phyloP scores from a whole-genome alignment of 2,113 vertebrate genomes.

The Actinemys pallida region DNA sequence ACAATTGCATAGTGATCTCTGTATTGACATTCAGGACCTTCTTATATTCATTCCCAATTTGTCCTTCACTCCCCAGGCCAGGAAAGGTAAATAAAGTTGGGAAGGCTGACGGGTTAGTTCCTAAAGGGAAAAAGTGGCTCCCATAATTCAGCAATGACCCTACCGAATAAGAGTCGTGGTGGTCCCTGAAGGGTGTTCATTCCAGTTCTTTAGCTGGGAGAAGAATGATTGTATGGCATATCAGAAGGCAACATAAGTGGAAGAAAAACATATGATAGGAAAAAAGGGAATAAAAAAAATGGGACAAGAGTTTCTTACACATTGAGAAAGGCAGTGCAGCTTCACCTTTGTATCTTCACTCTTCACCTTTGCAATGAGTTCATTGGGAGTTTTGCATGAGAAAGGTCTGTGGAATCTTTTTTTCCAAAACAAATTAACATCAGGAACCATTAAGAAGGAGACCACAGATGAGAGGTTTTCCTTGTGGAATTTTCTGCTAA shows the following conservation, averaged over 20 bases:
- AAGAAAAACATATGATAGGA: accelerated
- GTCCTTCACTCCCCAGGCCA: accelerated
- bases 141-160: accelerated
- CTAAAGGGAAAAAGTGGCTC: accelerated
- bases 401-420: neutral
- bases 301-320: neutral
- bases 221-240: accelerated
- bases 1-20: no score
- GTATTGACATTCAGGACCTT: accelerated
- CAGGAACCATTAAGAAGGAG: neutral
- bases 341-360: neutral
- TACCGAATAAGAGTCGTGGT: accelerated
- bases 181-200: neutral
- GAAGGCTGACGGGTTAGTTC: accelerated
- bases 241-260: accelerated
- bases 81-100: accelerated
- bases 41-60: accelerated
- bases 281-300: accelerated
- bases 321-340: neutral
- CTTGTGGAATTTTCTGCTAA: neutral
- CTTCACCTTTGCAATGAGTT: neutral
- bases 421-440: neutral
- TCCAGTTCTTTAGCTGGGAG: accelerated
- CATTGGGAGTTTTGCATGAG: neutral
- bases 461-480: neutral